Evolutionary conservation across 2,113 vertebrate species (phyloP), one percentile per base, ranked within the genome.

Genomic region (Elephas maximus): DNA sequence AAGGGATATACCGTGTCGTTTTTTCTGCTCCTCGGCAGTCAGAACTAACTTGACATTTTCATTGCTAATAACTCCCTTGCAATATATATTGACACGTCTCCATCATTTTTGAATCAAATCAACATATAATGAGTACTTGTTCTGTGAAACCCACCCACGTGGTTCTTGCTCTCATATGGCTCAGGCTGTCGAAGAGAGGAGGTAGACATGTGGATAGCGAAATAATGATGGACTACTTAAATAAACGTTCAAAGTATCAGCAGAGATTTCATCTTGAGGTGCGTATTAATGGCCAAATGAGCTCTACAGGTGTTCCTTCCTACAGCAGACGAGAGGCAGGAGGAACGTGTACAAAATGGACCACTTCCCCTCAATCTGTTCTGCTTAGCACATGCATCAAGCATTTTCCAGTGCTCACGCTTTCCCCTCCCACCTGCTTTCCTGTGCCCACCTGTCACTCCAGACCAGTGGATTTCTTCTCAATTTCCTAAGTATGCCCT

Each of bases 31-130:
- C 62, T 88, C 78, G 89, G n/a, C 45, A 41, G 77, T 69, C 67
- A 94, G 88, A 96, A 94, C 74, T 65, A 88, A 86, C 62, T 85
- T 96, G 88, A 92, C 69, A 69, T 95, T 96, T 97, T 93, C 73
- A 48, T 93, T 87, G 84, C 69, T 93, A 96, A 93, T 84, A 93
- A 83, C 41, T 92, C 37, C 73, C 62, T 86, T 51, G 24, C 73
- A 79, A 88, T 83, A 69, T 93, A 21, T 92, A 79, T 92, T 95
- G 93, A 91, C 63, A 88, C 48, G 37, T 37, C 83, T 94, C 14
- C 86, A 77, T 93, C 53, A 63, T 45, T 95, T 92, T 82, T 67
- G 30, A 97, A 85, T 14, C n/a, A 94, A 92, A 95, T 96, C 57
- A 76, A 73, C 93, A 96, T 73, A 92, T 93, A 96, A 88, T 28